Evolutionary conservation across 2,888 invertebrate genomes (phyloP).

Genomic region (Rhingia rostrata): DNA sequence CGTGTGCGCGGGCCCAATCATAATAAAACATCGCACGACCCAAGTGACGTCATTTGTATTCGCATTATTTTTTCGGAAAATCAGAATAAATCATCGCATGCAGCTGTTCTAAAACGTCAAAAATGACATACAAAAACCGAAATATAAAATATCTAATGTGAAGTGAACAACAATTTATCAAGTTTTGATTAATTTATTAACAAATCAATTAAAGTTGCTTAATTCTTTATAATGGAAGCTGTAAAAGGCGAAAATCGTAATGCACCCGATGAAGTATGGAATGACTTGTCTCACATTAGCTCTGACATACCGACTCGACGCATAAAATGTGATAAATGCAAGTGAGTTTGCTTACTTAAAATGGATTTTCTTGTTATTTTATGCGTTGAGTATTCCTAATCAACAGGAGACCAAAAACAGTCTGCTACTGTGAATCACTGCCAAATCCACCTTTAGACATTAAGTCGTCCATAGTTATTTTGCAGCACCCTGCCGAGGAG

Average conservation of each 20-base stretch:
- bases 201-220: too few relatives aligned
- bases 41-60: too few relatives aligned
- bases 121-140: too few relatives aligned
- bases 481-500: constrained; percentile 97
- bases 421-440: constrained; percentile 95
- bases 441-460: constrained; percentile 88
- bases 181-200: neutral
- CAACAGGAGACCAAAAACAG: constrained; percentile 90
- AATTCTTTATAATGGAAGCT: constrained; percentile 16
- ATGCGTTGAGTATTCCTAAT: neutral
- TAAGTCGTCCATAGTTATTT: constrained; percentile 88
- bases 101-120: too few relatives aligned
- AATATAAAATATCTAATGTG: neutral
- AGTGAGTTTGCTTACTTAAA: constrained; percentile 84
- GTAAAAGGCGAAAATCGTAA: constrained; percentile 35
- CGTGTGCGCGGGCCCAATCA: too few relatives aligned
- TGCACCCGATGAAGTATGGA: constrained; percentile 84
- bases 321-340: constrained; percentile 88
- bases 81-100: too few relatives aligned
- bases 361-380: neutral
- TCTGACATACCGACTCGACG: constrained; percentile 90
- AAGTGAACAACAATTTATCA: neutral
- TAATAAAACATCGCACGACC: too few relatives aligned
- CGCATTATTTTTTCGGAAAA: too few relatives aligned
- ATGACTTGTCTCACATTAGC: constrained; percentile 88